A percentile compares a stretch with the other conserved stretches of the same genome.
Evolutionary conservation across 1,140 invertebrate genomes (phyloP).

Genomic region (Himalopsyche phryganea): DNA sequence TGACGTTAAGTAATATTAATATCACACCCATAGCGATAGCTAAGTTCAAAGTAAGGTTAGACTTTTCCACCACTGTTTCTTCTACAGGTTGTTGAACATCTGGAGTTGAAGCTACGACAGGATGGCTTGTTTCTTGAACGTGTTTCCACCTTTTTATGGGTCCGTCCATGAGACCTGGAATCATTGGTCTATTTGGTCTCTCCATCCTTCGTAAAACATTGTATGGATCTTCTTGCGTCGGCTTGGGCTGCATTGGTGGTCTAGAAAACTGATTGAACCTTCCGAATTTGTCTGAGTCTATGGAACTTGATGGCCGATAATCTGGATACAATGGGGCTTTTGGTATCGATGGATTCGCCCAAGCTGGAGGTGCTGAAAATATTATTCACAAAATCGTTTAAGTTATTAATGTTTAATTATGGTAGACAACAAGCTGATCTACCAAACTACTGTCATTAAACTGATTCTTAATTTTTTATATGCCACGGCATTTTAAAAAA

Average conservation of each 20-base stretch:
- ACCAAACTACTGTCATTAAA: too few species aligned
- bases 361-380: slow-evolving; percentile 32
- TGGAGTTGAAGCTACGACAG: slow-evolving; percentile 9
- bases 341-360: slow-evolving; percentile 37
- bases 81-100: slow-evolving; percentile 31
- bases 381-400: too few species aligned
- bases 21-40: slow-evolving; percentile 73
- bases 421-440: too few species aligned
- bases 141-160: slow-evolving; percentile 15
- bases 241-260: slow-evolving; percentile 21
- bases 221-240: slow-evolving; percentile 21
- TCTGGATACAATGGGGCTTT: slow-evolving; percentile 28
- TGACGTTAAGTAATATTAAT: slow-evolving; percentile 79
- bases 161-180: slow-evolving; percentile 42
- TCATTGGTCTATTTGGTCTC: slow-evolving; percentile 39
- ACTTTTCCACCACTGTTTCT: slow-evolving; percentile 44
- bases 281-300: slow-evolving; percentile 37
- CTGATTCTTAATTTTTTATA: too few species aligned
- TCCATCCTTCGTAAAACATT: slow-evolving; percentile 40
- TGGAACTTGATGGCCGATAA: slow-evolving; percentile 3
- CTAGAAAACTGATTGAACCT: slow-evolving; percentile 39
- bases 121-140: slow-evolving; percentile 1
- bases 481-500: too few species aligned
- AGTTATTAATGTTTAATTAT: too few species aligned
- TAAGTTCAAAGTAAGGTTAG: slow-evolving; percentile 61